Conservation (phyloP, 1,140 invertebrate genomes). For the Hestina assimilis region DNA sequence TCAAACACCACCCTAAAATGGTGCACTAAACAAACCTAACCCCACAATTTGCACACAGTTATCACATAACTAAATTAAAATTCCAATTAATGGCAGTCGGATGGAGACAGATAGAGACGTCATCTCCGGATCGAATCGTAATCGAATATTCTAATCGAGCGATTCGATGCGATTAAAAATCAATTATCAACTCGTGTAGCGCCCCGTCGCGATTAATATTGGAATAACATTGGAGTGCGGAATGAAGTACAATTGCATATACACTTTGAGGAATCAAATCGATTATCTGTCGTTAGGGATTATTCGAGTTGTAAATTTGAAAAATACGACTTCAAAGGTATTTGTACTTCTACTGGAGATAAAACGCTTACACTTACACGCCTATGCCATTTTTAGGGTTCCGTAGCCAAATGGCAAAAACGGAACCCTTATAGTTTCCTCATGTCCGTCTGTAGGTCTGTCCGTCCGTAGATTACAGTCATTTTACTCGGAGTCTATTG, state of each 20-base stretch:
- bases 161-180: slow-evolving; percentile 30
- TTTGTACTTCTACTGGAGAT: too few species aligned
- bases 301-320: too few species aligned
- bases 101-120: not conserved
- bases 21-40: not conserved
- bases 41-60: not conserved
- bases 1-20: not conserved
- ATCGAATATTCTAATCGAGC: slow-evolving; percentile 33
- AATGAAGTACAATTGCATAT: slow-evolving; percentile 6
- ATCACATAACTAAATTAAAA: slow-evolving; percentile 9
- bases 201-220: slow-evolving; percentile 25
- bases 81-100: slow-evolving; percentile 2
- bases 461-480: too few species aligned
- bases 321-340: too few species aligned
- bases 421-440: too few species aligned
- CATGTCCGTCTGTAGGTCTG: too few species aligned
- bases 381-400: too few species aligned
- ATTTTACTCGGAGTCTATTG: too few species aligned
- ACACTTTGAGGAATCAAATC: too few species aligned
- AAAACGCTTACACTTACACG: too few species aligned
- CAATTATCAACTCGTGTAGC: slow-evolving; percentile 26
- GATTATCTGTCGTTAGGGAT: too few species aligned
- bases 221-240: slow-evolving; percentile 25
- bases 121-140: slow-evolving; percentile 15
- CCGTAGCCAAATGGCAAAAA: too few species aligned